phyloP scores from a whole-genome alignment of 1,140 invertebrate genomes.

The Chionoecetes opilio region DNA sequence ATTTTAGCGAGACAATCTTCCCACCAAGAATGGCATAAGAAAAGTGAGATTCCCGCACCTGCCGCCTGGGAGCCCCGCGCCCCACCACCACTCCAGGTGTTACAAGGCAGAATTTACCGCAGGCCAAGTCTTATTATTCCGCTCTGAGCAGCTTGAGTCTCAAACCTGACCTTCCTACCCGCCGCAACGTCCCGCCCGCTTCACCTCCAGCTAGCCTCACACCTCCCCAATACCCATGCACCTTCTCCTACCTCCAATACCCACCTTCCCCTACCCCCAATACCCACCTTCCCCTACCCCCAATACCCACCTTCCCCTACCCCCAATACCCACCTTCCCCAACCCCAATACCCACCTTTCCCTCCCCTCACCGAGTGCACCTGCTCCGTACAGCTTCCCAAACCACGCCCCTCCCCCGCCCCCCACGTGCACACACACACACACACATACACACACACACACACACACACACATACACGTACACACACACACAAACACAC shows the following conservation, averaged over 20 bases:
- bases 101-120: slow-evolving; percentile 27
- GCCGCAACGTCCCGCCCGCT: not conserved
- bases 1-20: not conserved
- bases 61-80: not conserved
- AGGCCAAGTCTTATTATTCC: slow-evolving; percentile 9
- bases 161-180: slow-evolving; percentile 7
- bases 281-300: too few relatives aligned
- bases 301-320: not conserved
- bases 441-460: too few relatives aligned
- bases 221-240: too few relatives aligned
- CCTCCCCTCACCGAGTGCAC: not conserved
- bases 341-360: not conserved
- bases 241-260: too few relatives aligned
- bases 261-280: too few relatives aligned
- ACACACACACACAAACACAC: too few relatives aligned
- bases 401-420: too few relatives aligned
- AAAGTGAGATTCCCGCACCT: slow-evolving; percentile 16
- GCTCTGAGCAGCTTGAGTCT: slow-evolving; percentile 24
- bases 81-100: not conserved
- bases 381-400: not conserved
- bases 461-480: too few relatives aligned
- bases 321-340: not conserved
- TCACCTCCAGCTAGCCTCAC: not conserved
- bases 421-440: too few relatives aligned
- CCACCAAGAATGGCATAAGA: not conserved